Conservation (phyloP, 2,888 invertebrate genomes). For the Troglohyphantes excavatus region DNA sequence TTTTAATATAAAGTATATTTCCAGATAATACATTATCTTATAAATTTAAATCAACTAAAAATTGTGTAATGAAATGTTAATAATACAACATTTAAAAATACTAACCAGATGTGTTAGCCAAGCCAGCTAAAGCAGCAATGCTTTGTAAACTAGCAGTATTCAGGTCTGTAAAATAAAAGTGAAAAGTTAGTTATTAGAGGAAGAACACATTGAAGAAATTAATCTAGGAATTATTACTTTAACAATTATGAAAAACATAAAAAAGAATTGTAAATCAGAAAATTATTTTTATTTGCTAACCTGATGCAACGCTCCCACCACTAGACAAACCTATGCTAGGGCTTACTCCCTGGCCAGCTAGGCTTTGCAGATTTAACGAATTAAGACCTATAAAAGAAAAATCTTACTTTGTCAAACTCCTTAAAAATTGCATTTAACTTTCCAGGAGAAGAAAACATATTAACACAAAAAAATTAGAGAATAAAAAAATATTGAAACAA, state of each 20-base stretch:
- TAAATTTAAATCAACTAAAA: not conserved
- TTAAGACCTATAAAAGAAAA: constrained; percentile 81
- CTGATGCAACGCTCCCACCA: constrained; percentile 67
- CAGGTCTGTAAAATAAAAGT: constrained; percentile 77
- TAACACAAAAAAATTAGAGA: no score
- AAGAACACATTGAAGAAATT: not conserved
- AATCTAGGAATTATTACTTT: not conserved
- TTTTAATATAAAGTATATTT: not conserved
- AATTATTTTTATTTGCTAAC: constrained; percentile 16
- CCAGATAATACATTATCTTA: not conserved
- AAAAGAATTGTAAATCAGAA: not conserved
- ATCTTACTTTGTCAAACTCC: not conserved
- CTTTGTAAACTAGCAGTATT: constrained; percentile 85
- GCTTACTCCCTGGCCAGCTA: constrained; percentile 81
- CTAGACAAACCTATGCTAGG: constrained; percentile 81
- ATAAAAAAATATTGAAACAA: no score
- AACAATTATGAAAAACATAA: not conserved
- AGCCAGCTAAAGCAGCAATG: constrained; percentile 87
- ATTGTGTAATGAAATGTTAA: not conserved
- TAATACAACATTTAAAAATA: constrained; percentile 34
- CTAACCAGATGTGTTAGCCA: constrained; percentile 83
- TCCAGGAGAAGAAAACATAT: not conserved
- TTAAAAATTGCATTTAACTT: not conserved
- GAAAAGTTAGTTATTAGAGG: not conserved
- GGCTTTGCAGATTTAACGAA: constrained; percentile 82